A percentile compares a stretch with the other conserved stretches of the same genome.
Evolutionary conservation across 2,888 invertebrate genomes (phyloP).

Genomic region (Epinotia brunnichana): DNA sequence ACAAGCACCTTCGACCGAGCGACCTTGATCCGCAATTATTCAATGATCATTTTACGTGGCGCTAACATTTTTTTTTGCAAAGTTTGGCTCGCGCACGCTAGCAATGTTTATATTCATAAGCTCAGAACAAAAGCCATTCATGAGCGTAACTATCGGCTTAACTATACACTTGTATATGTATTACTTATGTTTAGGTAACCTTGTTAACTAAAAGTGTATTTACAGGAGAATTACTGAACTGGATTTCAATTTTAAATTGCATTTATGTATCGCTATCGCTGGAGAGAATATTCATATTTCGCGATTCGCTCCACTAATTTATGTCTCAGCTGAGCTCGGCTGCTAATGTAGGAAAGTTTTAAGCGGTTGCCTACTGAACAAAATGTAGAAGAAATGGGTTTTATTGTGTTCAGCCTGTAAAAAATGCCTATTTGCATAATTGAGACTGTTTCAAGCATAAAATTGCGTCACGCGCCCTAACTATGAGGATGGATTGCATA

Average conservation of each 20-base stretch:
- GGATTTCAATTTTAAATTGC: conserved; percentile 13
- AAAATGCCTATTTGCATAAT: neutral
- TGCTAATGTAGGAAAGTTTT: conserved; percentile 8
- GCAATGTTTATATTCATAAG: too few species aligned
- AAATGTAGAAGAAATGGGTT: neutral
- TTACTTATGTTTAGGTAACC: neutral
- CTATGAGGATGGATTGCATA: too few species aligned
- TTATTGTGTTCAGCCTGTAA: neutral
- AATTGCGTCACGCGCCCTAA: too few species aligned
- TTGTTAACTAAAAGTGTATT: neutral
- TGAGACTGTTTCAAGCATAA: neutral
- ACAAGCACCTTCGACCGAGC: too few species aligned
- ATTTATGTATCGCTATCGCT: conserved; percentile 11
- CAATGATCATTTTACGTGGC: too few species aligned
- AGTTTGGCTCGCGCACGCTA: too few species aligned
- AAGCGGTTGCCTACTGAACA: neutral
- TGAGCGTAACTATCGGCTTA: too few species aligned
- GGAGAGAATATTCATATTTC: conserved; percentile 26
- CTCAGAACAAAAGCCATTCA: too few species aligned
- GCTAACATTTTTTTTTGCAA: too few species aligned
- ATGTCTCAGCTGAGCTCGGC: conserved; percentile 1
- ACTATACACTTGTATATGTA: too few species aligned
- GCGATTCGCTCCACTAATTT: conserved; percentile 15
- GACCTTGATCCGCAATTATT: too few species aligned
- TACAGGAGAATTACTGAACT: neutral